Evolutionary conservation across 1,140 invertebrate species (phyloP), one percentile per base, ranked within the genome.

Genomic region (Drosophila guanche): DNA sequence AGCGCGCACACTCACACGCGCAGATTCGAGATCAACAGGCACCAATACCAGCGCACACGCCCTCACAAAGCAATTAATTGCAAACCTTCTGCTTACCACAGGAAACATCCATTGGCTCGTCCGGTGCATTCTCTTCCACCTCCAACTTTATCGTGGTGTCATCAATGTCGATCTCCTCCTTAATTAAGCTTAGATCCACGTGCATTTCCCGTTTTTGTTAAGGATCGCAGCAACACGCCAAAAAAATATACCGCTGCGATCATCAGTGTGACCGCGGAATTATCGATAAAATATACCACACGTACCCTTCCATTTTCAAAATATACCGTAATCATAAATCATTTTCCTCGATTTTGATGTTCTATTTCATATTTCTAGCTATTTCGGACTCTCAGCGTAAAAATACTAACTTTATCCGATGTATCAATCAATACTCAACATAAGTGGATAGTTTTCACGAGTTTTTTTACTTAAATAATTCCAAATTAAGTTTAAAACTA

Each of bases 171-270:
- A 86, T 33, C 41, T 67, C 61, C 48, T 63, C 66, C 22, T 65
- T 72, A 45, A 71, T 47, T 22, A 76, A 48, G 4, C 46, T 14
- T 23, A 68, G 40, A 54, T 54, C 60, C 29, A 75, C 58, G 5
- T 63, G 65, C 74, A 75, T 68, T 60, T 14, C 45, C 20, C n/a
- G 5, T 29, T 29, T n/a, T 50, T 41, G 23, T 42, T 23, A 43
- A 48, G 51, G 60, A 60, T 54, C 10, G 42, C 14, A 61, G 51
- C 16, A 61, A 68, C 53, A 43, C 55, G 61, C 58, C 75, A 79
- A 60, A 84, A 71, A 62, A 75, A 74, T 61, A 68, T 74, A 81
- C 72, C 78, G 77, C 77, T 60, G 53, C 78, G 78, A 80, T 80
- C 77, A 56, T 80, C 77, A 56, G 77, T 66, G 29, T 45, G 29